phyloP scores from a whole-genome alignment of 2,888 invertebrate species.

The Agrilus mali region DNA sequence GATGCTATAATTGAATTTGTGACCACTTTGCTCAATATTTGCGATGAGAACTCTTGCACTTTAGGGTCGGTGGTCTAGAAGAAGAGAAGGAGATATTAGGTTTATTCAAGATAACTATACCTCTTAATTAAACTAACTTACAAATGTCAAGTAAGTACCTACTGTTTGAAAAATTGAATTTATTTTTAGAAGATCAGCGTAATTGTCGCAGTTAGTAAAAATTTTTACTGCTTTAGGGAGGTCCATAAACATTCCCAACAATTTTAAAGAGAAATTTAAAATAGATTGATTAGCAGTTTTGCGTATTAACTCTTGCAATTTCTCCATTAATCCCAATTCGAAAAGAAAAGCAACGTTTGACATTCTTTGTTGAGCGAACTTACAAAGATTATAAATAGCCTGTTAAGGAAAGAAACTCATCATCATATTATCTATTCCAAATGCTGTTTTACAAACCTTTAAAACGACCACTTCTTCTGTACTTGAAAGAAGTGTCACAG shows the following conservation, averaged over 20 bases:
- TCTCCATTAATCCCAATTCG: constrained; percentile 5
- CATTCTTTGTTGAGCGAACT: constrained; percentile 5
- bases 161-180: too few relatives aligned
- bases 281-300: too few relatives aligned
- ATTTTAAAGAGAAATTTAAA: too few relatives aligned
- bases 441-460: constrained; percentile 3
- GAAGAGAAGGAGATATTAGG: neutral
- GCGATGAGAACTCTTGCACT: constrained; percentile 5
- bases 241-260: too few relatives aligned
- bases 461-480: constrained; percentile 6
- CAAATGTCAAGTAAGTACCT: too few relatives aligned
- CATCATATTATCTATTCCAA: constrained; percentile 2
- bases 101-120: too few relatives aligned
- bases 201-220: too few relatives aligned
- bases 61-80: constrained; percentile 1
- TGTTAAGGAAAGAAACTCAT: constrained; percentile 3
- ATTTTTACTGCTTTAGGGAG: too few relatives aligned
- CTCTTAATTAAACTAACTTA: too few relatives aligned
- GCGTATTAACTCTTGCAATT: constrained; percentile 2
- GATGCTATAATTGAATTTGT: constrained; percentile 1
- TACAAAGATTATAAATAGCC: constrained; percentile 3
- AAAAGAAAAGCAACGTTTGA: constrained; percentile 4
- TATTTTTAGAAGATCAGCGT: too few relatives aligned
- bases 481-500: constrained; percentile 5
- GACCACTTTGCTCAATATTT: constrained; percentile 5